Percentiles rank a stretch among this genome's conserved stretches.
Evolutionary conservation across 2,113 vertebrate genomes (phyloP).

Genomic region (Rutilus rutilus): DNA sequence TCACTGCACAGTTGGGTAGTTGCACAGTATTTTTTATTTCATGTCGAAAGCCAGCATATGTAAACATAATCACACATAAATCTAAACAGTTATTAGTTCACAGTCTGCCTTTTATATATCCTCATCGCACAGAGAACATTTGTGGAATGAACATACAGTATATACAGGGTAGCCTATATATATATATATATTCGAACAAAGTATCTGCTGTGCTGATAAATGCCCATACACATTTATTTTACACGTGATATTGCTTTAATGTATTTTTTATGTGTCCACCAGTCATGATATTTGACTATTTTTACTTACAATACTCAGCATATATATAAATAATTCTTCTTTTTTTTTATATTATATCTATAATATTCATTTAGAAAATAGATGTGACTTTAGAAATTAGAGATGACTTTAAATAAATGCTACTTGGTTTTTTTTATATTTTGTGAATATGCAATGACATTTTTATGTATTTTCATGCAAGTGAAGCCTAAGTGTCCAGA

Average conservation of each 20-base stretch:
- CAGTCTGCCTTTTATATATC: constrained; percentile 29
- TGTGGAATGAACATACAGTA: background rate
- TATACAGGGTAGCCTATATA: too few species aligned
- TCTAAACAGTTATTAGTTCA: constrained; percentile 21
- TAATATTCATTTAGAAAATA: background rate
- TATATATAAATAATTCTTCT: too few species aligned
- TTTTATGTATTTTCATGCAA: background rate
- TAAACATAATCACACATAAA: constrained; percentile 36
- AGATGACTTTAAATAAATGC: background rate
- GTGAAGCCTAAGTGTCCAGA: background rate
- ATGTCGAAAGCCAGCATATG: constrained; percentile 8
- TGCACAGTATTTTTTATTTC: constrained; percentile 46
- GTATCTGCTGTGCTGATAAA: too few species aligned
- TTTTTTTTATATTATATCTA: too few species aligned
- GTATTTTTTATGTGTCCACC: too few species aligned
- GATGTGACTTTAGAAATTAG: background rate
- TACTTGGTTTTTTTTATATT: background rate
- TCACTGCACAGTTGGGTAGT: constrained; percentile 46
- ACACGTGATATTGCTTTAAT: too few species aligned
- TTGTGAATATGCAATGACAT: background rate
- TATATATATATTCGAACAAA: too few species aligned
- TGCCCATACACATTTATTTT: too few species aligned
- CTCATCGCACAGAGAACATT: constrained; percentile 4
- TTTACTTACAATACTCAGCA: too few species aligned
- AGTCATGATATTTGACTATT: too few species aligned